These are phyloP conservation scores for Protaetia brevitarsis DNA, from an alignment of 1,140 invertebrate species.

Conservation along the genomic window DNA sequence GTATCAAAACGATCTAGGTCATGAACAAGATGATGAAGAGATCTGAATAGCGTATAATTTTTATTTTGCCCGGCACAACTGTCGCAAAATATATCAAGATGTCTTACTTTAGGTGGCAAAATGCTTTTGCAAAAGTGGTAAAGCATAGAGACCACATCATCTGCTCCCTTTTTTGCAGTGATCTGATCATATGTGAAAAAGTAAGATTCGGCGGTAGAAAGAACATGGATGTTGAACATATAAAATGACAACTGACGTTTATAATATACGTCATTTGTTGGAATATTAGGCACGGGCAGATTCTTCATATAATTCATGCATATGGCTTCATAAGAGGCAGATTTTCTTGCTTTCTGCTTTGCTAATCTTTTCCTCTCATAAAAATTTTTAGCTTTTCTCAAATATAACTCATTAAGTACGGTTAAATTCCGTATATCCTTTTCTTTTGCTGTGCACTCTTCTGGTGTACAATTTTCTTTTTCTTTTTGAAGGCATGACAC, in stretches of 20 bases:
- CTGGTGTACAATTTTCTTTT: too few species aligned
- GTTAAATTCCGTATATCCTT: too few species aligned
- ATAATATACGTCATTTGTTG: constrained; percentile 33
- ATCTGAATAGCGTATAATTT: constrained; percentile 31
- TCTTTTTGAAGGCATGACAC: neutral
- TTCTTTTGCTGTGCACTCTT: too few species aligned
- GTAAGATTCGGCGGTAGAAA: constrained; percentile 17
- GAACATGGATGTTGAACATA: constrained; percentile 36
- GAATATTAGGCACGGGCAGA: constrained; percentile 26
- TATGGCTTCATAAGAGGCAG: constrained; percentile 19
- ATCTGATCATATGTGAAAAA: constrained; percentile 38
- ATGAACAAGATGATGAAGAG: constrained; percentile 28
- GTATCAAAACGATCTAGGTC: constrained; percentile 19
- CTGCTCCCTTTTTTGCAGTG: too few species aligned
- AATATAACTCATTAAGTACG: too few species aligned
- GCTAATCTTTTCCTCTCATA: too few species aligned
- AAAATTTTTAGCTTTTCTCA: too few species aligned
- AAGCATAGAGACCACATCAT: constrained; percentile 30
- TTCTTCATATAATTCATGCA: constrained; percentile 28
- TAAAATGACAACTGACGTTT: constrained; percentile 32
- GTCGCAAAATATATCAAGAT: constrained; percentile 32
- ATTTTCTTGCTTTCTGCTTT: neutral
- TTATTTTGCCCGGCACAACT: constrained; percentile 28
- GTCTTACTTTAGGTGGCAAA: neutral
- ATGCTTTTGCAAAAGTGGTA: constrained; percentile 23